Evolutionary conservation across 2,888 invertebrate genomes (phyloP).

Genomic region (Xestoiulus laeticollis): DNA sequence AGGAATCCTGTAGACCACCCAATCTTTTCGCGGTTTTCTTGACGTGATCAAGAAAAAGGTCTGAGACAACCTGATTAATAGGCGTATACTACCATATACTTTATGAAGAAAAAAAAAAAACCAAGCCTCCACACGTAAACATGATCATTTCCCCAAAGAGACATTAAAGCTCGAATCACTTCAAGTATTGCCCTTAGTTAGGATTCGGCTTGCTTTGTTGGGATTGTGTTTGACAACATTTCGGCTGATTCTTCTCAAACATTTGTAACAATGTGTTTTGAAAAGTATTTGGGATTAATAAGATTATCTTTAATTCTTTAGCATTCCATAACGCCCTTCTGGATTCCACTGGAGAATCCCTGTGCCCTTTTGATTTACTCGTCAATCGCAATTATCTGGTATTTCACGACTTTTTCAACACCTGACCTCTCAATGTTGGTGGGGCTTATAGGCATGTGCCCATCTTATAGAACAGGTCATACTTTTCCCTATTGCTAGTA

Average conservation of each 20-base stretch:
- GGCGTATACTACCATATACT: not conserved
- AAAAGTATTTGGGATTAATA: not conserved
- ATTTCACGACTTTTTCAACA: not conserved
- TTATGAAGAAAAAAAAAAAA: not conserved
- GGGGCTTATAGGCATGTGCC: not conserved
- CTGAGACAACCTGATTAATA: constrained; percentile 26
- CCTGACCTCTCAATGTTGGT: constrained; percentile 24
- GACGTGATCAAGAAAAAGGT: constrained; percentile 14
- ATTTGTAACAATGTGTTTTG: not conserved
- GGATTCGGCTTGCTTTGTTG: constrained; percentile 10
- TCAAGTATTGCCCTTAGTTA: not conserved
- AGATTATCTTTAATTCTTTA: not conserved
- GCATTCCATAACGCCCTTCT: not conserved
- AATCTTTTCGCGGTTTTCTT: constrained; percentile 14
- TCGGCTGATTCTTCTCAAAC: not conserved
- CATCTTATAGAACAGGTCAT: constrained; percentile 6
- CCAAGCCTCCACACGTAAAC: not conserved
- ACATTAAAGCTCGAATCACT: constrained; percentile 18
- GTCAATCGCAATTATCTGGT: constrained; percentile 1
- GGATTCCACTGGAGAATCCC: not conserved
- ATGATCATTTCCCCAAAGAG: not conserved
- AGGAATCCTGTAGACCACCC: constrained; percentile 26
- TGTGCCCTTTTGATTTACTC: not conserved
- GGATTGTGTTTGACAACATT: not conserved
- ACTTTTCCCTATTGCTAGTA: not conserved